Evolutionary conservation across 2,888 invertebrate species (phyloP).

Genomic region (Meiosimyza platycephala): DNA sequence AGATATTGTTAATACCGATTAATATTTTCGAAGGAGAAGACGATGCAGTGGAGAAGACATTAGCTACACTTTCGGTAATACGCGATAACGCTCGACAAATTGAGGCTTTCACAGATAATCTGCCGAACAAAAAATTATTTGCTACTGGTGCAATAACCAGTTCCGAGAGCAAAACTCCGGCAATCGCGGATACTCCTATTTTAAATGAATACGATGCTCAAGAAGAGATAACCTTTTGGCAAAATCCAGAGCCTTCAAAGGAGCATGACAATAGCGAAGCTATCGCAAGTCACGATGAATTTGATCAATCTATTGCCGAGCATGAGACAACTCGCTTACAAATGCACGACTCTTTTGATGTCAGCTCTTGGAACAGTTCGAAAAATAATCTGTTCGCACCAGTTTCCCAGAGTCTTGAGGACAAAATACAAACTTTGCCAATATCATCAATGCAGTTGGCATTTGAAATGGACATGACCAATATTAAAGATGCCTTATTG

Average conservation of each 20-base stretch:
- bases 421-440: constrained; percentile 51
- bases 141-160: not conserved
- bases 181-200: not conserved
- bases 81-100: constrained; percentile 51
- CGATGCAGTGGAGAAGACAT: constrained; percentile 47
- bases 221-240: constrained; percentile 30
- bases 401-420: constrained; percentile 47
- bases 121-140: constrained; percentile 37
- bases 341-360: constrained; percentile 31
- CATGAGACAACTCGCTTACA: constrained; percentile 30
- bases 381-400: constrained; percentile 26
- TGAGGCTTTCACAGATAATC: constrained; percentile 52
- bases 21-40: constrained; percentile 50
- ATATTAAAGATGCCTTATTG: constrained; percentile 52
- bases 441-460: constrained; percentile 58
- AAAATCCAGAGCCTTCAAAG: constrained; percentile 4
- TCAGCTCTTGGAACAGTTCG: constrained; percentile 14
- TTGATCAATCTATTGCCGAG: constrained; percentile 33
- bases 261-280: not conserved
- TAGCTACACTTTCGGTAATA: constrained; percentile 52
- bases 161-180: not conserved
- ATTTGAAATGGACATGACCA: constrained; percentile 60
- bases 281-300: constrained; percentile 22
- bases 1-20: constrained; percentile 57
- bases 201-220: constrained; percentile 33